These are phyloP conservation scores for Aeoliscus strigatus DNA, from an alignment of 2,797 vertebrate species.

Conservation along the genomic window DNA sequence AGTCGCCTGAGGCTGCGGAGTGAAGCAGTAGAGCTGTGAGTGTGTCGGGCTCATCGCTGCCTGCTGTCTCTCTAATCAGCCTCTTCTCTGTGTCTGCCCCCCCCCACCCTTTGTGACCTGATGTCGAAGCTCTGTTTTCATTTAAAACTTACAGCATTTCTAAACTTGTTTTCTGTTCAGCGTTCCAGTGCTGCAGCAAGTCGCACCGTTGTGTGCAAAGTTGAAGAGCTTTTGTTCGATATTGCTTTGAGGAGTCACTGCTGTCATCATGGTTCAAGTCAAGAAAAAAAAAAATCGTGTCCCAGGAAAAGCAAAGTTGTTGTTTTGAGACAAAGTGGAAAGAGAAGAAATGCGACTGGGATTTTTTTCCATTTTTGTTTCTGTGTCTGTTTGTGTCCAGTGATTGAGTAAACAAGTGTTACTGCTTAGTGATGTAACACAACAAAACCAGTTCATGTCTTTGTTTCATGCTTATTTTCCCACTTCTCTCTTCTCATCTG, in stretches of 20 bases:
- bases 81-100: slow-evolving; percentile 44
- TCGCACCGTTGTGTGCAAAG: too few relatives aligned
- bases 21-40: slow-evolving; percentile 77
- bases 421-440: too few relatives aligned
- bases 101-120: slow-evolving; percentile 15
- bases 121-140: slow-evolving; percentile 22
- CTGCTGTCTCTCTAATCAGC: slow-evolving; percentile 77
- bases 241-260: slow-evolving; percentile 53
- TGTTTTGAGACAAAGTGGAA: slow-evolving; percentile 50
- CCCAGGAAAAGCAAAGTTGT: slow-evolving; percentile 40
- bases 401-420: slow-evolving; percentile 56
- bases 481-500: too few relatives aligned
- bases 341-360: slow-evolving; percentile 21
- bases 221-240: slow-evolving; percentile 45
- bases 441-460: too few relatives aligned
- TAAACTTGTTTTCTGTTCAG: slow-evolving; percentile 48
- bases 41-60: slow-evolving; percentile 66
- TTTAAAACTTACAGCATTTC: slow-evolving; percentile 34
- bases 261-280: slow-evolving; percentile 39
- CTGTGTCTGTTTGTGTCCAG: slow-evolving; percentile 41
- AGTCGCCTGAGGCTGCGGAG: slow-evolving; percentile 48
- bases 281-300: slow-evolving; percentile 23
- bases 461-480: too few relatives aligned
- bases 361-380: slow-evolving; percentile 47
- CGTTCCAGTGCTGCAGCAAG: slow-evolving; percentile 19